A percentile compares a stretch with the other conserved stretches of the same genome.
phyloP scores from a whole-genome alignment of 2,797 vertebrate genomes.

The Oryzias sinensis region DNA sequence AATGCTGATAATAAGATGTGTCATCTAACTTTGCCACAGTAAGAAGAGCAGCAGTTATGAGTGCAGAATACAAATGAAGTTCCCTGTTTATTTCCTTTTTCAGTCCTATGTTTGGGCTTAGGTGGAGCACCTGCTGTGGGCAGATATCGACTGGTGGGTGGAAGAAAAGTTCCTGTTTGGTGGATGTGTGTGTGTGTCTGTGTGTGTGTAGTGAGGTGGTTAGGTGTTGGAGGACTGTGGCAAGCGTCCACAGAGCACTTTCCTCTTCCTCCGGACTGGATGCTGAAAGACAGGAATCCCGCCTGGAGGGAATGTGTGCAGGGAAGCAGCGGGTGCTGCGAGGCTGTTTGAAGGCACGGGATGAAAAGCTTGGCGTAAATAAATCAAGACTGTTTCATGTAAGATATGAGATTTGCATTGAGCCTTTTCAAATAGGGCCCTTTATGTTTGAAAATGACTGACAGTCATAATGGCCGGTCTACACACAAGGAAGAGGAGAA shows the following conservation, averaged over 20 bases:
- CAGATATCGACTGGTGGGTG: slow-evolving; percentile 68
- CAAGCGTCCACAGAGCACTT: slow-evolving; percentile 63
- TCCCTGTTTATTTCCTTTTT: slow-evolving; percentile 50
- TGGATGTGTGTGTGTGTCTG: not conserved
- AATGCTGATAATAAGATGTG: slow-evolving; percentile 51
- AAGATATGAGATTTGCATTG: slow-evolving; percentile 82
- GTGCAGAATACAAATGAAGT: slow-evolving; percentile 53
- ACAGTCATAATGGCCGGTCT: slow-evolving; percentile 81
- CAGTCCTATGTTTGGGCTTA: slow-evolving; percentile 53
- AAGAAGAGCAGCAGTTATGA: slow-evolving; percentile 51
- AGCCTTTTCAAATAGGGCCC: slow-evolving; percentile 77
- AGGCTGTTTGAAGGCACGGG: slow-evolving; percentile 65
- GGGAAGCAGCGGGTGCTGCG: slow-evolving; percentile 20
- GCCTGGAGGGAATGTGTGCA: slow-evolving; percentile 34
- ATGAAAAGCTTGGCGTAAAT: slow-evolving; percentile 70
- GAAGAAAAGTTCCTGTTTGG: slow-evolving; percentile 28
- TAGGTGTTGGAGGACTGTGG: slow-evolving; percentile 48
- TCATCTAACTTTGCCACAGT: slow-evolving; percentile 43
- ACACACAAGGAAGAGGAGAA: slow-evolving; percentile 73
- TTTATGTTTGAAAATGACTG: slow-evolving; percentile 81
- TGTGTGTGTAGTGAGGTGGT: slow-evolving; percentile 17
- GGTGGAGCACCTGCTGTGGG: slow-evolving; percentile 68
- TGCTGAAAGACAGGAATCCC: slow-evolving; percentile 70
- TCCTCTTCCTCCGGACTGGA: slow-evolving; percentile 63
- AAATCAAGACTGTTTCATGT: slow-evolving; percentile 83